Percentiles rank a stretch among this genome's conserved stretches.
These are phyloP conservation scores for Paramormyrops kingsleyae DNA, from an alignment of 2,113 vertebrate species.

Conservation along the genomic window DNA sequence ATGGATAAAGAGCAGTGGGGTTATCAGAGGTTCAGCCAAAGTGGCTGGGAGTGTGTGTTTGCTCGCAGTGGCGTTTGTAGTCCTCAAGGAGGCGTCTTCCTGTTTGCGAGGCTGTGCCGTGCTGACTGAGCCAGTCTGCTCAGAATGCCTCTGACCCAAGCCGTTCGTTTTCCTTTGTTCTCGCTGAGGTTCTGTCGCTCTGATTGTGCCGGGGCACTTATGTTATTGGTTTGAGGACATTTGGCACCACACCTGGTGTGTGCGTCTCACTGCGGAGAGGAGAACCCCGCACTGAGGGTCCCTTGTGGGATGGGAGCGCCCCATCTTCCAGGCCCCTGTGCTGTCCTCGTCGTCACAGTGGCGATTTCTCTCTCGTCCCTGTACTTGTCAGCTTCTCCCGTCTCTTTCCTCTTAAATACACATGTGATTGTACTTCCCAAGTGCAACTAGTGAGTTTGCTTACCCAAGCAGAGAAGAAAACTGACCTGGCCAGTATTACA, in stretches of 20 bases:
- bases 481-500: constrained; percentile 59
- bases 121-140: neutral
- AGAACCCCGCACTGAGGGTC: neutral
- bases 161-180: neutral
- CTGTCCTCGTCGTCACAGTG: constrained; percentile 58
- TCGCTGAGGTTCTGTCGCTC: neutral
- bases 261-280: constrained; percentile 15
- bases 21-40: neutral
- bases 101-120: neutral
- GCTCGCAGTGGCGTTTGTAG: neutral
- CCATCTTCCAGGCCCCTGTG: neutral
- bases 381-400: constrained; percentile 35
- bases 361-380: constrained; percentile 51
- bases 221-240: constrained; percentile 40
- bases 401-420: constrained; percentile 46
- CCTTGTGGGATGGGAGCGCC: neutral
- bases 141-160: constrained; percentile 4
- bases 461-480: constrained; percentile 40
- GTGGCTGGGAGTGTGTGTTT: neutral
- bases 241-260: constrained; percentile 34
- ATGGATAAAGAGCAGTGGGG: neutral
- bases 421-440: constrained; percentile 61
- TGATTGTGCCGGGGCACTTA: constrained; percentile 8
- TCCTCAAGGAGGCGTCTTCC: neutral
- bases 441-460: constrained; percentile 58